Base-by-base conservation (phyloP, 2,888 invertebrate species). In the Xanthostigma xanthostigma region DNA sequence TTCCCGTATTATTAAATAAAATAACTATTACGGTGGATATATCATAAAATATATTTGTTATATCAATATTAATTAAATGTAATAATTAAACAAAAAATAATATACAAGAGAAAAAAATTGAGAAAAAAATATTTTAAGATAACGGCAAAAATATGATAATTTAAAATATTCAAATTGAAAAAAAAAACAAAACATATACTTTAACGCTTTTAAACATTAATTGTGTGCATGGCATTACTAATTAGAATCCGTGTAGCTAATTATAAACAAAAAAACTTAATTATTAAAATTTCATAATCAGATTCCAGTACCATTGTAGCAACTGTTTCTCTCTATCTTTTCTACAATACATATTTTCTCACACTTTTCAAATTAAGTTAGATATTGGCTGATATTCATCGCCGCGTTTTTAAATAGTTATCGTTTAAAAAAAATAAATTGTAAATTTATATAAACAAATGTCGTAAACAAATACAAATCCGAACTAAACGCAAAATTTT, bases 21-120 rank as follows among this genome's bases (percentile, higher is more conserved):
- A 27, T 27, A 27, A 27, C 27, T 27, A 14, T 14, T 37, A 45
- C 45, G 45, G 37, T 45, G 45, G 45, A 37, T 45, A 27, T 27
- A 45, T 45, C 36, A 37, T 45, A 45, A 45, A 44, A 17, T 36
- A 44, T 44, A 45, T 45, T 45, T 45, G 45, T 45, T 45, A 45
- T 45, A 45, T 27, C 36, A 14, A 36, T 36, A 45, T 14, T 27
- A 27, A 27, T 36, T 36, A 45, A 45, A 45, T 17, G 14, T 36
- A 45, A 27, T 27, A 27, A 37, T n/a, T 36, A 45, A 36, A 12
- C 36, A 45, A 36, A 45, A 36, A 37, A 45, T 37, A 36, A 37
- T 34, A 43, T 43, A 27, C 27, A 43, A 33, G 12, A n/a, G 34
- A 33, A 43, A n/a, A 33, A 27, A 27, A 43, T 27, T 43, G 27